phyloP scores from a whole-genome alignment of 2,113 vertebrate species.

The Brachyhypopomus occidentalis region DNA sequence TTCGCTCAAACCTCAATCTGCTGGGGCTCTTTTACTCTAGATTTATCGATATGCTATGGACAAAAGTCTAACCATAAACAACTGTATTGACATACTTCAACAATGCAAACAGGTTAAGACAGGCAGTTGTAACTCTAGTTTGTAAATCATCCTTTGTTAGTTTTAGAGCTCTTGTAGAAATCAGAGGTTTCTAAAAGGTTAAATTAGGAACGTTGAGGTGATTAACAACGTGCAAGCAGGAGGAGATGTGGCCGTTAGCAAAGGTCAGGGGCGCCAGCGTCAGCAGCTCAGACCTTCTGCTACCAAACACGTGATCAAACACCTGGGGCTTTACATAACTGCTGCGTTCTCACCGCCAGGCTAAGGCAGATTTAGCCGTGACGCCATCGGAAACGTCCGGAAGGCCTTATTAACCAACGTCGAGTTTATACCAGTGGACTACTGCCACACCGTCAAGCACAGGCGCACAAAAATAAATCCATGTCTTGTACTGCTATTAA shows the following conservation, averaged over 20 bases:
- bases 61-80: not conserved
- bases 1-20: too few species aligned
- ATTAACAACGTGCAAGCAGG: not conserved
- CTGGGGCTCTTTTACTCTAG: too few species aligned
- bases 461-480: not conserved
- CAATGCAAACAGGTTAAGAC: too few species aligned
- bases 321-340: too few species aligned
- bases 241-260: not conserved
- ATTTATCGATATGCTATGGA: not conserved
- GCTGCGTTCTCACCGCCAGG: not conserved
- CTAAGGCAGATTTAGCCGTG: not conserved
- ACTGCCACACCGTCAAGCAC: too few species aligned
- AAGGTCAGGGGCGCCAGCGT: not conserved
- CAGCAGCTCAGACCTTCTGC: not conserved
- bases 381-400: not conserved
- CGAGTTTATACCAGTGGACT: constrained; percentile 40
- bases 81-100: too few species aligned
- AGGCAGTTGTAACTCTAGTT: too few species aligned
- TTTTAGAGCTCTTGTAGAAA: not conserved
- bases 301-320: not conserved
- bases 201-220: not conserved
- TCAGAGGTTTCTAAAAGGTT: not conserved
- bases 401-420: constrained; percentile 59
- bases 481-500: not conserved
- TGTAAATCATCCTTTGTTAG: not conserved